phyloP scores from a whole-genome alignment of 2,888 invertebrate genomes.

The Panopea generosa region DNA sequence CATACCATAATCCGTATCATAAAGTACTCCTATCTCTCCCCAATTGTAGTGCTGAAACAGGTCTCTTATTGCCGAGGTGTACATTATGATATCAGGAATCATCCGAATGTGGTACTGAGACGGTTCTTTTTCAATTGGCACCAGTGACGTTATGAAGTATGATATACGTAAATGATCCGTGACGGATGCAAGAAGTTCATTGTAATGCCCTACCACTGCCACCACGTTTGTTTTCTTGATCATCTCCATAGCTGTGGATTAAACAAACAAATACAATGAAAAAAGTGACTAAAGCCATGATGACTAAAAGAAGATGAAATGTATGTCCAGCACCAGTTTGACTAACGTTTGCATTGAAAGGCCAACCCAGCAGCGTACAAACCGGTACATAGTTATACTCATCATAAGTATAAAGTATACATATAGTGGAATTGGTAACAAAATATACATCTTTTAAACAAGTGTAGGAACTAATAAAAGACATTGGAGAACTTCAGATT shows the following conservation, averaged over 20 bases:
- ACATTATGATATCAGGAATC: conserved; percentile 69
- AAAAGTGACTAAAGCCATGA: no score
- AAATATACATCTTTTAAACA: no score
- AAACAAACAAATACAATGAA: no score
- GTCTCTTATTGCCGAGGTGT: conserved; percentile 71
- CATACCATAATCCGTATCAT: conserved; percentile 61
- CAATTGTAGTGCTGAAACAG: conserved; percentile 73
- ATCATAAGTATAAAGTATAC: no score
- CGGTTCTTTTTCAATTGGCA: conserved; percentile 54
- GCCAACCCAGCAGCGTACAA: no score
- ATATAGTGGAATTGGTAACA: no score
- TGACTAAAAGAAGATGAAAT: no score
- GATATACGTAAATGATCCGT: conserved; percentile 77
- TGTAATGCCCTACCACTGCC: conserved; percentile 78
- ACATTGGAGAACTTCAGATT: no score
- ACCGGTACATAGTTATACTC: no score
- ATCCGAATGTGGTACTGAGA: conserved; percentile 71
- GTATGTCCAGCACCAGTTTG: no score
- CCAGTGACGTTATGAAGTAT: conserved; percentile 77
- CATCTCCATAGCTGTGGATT: conserved; percentile 53
- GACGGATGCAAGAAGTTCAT: conserved; percentile 71
- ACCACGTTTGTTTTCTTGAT: conserved; percentile 58
- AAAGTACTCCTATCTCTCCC: conserved; percentile 71
- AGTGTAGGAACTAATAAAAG: no score
- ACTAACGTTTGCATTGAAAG: no score